phyloP scores from a whole-genome alignment of 92 coral and sea anemone genomes.

The Pocillopora grandis region DNA sequence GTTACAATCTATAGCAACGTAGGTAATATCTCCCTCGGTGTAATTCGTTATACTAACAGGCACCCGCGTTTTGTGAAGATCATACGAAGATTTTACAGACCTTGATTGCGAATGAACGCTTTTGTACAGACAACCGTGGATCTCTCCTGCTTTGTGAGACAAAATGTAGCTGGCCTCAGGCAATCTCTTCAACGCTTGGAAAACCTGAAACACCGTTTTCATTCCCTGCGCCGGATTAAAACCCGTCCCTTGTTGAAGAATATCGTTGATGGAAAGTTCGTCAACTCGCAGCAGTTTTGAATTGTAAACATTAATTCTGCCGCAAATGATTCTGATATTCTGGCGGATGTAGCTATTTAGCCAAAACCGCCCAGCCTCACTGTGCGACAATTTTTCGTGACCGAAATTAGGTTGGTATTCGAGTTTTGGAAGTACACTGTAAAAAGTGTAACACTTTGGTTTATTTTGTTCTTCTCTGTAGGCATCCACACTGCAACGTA shows the following conservation, averaged over 20 bases:
- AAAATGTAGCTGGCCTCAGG: constrained; percentile 59
- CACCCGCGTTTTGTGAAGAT: constrained; percentile 46
- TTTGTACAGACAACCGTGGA: constrained; percentile 85
- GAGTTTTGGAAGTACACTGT: constrained; percentile 78
- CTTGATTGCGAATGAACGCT: constrained; percentile 14
- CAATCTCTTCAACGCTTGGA: constrained; percentile 53
- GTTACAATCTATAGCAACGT: constrained; percentile 74
- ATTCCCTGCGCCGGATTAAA: constrained; percentile 83
- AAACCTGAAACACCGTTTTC: constrained; percentile 75
- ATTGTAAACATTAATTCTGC: constrained; percentile 65
- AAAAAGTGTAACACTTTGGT: constrained; percentile 50
- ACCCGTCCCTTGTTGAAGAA: constrained; percentile 59
- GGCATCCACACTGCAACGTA: constrained; percentile 69
- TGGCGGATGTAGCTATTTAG: constrained; percentile 73
- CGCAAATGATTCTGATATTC: constrained; percentile 69
- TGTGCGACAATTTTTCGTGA: constrained; percentile 64
- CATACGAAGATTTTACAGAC: constrained; percentile 53
- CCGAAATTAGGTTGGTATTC: constrained; percentile 83
- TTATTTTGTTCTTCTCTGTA: constrained; percentile 50
- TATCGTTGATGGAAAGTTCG: constrained; percentile 62
- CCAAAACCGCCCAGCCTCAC: constrained; percentile 81
- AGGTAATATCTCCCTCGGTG: constrained; percentile 65
- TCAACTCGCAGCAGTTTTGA: constrained; percentile 68
- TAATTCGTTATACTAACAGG: constrained; percentile 22
- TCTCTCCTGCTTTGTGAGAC: constrained; percentile 71